Conservation (phyloP, 2,113 vertebrate species). For the Oenanthe melanoleuca region DNA sequence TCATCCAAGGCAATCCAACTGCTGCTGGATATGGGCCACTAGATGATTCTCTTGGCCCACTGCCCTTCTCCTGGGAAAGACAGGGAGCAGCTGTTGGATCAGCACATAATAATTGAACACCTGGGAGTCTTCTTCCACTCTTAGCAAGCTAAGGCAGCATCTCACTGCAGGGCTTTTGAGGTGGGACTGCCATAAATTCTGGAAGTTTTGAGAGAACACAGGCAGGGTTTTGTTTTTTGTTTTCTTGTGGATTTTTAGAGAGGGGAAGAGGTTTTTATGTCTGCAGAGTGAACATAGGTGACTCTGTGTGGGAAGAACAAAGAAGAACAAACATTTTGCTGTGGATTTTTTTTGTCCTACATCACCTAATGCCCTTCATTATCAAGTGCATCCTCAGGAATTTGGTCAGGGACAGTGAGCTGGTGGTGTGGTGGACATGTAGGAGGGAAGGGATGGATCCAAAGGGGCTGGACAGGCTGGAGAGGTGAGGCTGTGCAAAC, state of each 20-base stretch:
- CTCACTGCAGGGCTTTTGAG: not conserved
- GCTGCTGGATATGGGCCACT: slow-evolving; percentile 16
- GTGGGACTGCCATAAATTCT: not conserved
- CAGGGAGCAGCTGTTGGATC: slow-evolving; percentile 33
- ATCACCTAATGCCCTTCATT: not conserved
- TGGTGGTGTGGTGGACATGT: not conserved
- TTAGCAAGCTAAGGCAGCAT: not conserved
- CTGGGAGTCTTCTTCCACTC: not conserved
- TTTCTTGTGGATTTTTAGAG: not conserved
- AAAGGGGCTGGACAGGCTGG: not conserved
- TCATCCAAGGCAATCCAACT: not conserved
- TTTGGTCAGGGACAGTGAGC: too few relatives aligned
- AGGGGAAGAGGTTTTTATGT: not conserved
- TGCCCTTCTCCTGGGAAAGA: slow-evolving; percentile 35
- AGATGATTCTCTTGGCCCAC: slow-evolving; percentile 24
- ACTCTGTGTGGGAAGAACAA: not conserved
- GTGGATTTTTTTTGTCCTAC: not conserved
- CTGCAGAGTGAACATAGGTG: accelerated
- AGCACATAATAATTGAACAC: not conserved
- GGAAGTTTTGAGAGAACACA: not conserved
- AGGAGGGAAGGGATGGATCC: not conserved
- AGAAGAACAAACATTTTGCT: not conserved
- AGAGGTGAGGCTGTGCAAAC: not conserved
- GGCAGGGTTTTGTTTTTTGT: not conserved
- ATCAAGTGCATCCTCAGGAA: accelerated